phyloP scores from a whole-genome alignment of 2,113 vertebrate genomes.

The Oncorhynchus tshawytscha region DNA sequence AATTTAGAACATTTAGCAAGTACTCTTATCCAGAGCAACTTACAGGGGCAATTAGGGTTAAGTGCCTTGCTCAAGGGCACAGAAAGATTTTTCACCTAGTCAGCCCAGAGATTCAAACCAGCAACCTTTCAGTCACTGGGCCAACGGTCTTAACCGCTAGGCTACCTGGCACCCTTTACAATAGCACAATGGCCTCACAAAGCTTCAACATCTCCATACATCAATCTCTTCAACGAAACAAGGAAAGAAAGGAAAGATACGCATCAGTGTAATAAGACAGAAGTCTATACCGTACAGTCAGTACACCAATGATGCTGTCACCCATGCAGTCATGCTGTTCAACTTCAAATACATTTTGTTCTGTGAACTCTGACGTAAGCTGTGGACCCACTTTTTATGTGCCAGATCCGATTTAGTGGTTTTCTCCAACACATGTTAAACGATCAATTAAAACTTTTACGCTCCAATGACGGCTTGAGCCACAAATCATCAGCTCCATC shows the following conservation, averaged over 20 bases:
- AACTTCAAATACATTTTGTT: constrained; percentile 24
- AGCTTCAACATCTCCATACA: neutral
- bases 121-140: too few species aligned
- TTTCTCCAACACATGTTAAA: constrained; percentile 37
- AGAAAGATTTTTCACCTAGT: too few species aligned
- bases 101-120: too few species aligned
- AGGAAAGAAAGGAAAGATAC: constrained; percentile 14
- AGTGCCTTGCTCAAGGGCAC: too few species aligned
- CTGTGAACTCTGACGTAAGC: constrained; percentile 34
- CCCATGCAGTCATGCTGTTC: constrained; percentile 25
- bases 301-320: neutral
- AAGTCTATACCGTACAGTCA: neutral
- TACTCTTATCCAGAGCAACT: too few species aligned
- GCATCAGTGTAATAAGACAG: constrained; percentile 9
- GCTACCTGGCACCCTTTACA: too few species aligned
- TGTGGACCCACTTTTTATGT: neutral
- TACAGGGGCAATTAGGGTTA: too few species aligned
- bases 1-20: neutral
- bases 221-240: neutral
- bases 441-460: constrained; percentile 56
- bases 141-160: too few species aligned
- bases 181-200: neutral
- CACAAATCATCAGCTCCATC: constrained; percentile 50
- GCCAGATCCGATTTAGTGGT: constrained; percentile 31
- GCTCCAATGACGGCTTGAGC: constrained; percentile 15